Conservation (phyloP, 2,888 invertebrate species). For the Balanococcus diminutus region DNA sequence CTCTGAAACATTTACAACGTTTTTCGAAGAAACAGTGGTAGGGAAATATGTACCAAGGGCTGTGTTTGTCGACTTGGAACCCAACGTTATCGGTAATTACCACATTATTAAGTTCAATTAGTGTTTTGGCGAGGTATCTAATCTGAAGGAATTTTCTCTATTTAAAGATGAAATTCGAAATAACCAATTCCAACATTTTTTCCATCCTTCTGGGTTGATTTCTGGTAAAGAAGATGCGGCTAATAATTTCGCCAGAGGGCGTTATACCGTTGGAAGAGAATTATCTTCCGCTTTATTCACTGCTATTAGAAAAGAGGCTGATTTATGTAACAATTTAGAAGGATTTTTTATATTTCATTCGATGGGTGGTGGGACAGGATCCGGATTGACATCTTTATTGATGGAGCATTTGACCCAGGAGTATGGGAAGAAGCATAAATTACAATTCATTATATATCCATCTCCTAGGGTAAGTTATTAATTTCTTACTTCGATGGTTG, state of each 20-base stretch:
- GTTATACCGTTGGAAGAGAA: slow-evolving; percentile 70
- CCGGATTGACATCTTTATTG: slow-evolving; percentile 70
- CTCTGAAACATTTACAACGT: slow-evolving; percentile 19
- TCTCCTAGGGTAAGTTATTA: slow-evolving; percentile 66
- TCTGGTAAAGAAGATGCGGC: slow-evolving; percentile 73
- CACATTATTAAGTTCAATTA: background rate
- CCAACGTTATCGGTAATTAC: slow-evolving; percentile 21
- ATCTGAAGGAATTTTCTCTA: background rate
- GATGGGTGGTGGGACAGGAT: slow-evolving; percentile 69
- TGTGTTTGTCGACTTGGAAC: slow-evolving; percentile 41
- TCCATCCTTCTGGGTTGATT: slow-evolving; percentile 72
- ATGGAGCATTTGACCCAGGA: slow-evolving; percentile 72
- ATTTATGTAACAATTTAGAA: slow-evolving; percentile 67
- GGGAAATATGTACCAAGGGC: slow-evolving; percentile 38
- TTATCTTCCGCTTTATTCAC: slow-evolving; percentile 66
- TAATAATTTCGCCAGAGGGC: slow-evolving; percentile 72
- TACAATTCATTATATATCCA: slow-evolving; percentile 72
- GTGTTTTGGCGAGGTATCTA: background rate
- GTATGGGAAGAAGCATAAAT: slow-evolving; percentile 70
- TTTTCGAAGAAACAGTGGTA: slow-evolving; percentile 18
- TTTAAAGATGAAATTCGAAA: slow-evolving; percentile 83
- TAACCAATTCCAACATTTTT: slow-evolving; percentile 74
- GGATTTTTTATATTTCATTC: slow-evolving; percentile 71
- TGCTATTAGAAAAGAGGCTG: slow-evolving; percentile 65
- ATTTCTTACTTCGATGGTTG: background rate